Evolutionary conservation across 2,113 vertebrate genomes (phyloP).

Genomic region (Odobenus rosmarus): DNA sequence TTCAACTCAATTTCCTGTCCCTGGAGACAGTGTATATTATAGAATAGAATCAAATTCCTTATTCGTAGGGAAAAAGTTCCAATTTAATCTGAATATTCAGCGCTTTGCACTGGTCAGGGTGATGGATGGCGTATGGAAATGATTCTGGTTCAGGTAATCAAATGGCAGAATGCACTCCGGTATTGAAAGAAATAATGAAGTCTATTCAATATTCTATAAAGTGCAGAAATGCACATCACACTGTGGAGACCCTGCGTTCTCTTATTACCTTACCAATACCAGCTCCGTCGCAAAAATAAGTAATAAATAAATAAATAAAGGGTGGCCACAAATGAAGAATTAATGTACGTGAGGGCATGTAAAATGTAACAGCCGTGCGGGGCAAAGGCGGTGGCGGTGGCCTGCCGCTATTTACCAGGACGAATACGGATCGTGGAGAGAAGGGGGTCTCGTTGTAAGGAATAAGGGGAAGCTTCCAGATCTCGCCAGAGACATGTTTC

Average conservation of each 20-base stretch:
- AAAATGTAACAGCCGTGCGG: slow-evolving; percentile 45
- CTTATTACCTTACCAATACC: slow-evolving; percentile 83
- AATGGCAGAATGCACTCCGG: slow-evolving; percentile 82
- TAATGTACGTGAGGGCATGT: slow-evolving; percentile 75
- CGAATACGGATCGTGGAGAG: accelerated
- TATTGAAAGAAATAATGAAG: slow-evolving; percentile 86
- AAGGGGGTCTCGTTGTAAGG: neutral
- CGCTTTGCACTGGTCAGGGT: neutral
- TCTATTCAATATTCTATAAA: slow-evolving; percentile 85
- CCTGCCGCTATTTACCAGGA: neutral
- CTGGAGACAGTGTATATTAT: slow-evolving; percentile 84
- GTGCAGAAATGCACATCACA: slow-evolving; percentile 80
- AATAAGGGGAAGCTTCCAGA: neutral
- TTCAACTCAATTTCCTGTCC: slow-evolving; percentile 88
- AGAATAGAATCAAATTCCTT: slow-evolving; percentile 87
- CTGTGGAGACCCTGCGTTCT: slow-evolving; percentile 62
- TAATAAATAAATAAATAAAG: neutral
- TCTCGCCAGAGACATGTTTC: accelerated
- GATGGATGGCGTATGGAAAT: slow-evolving; percentile 87
- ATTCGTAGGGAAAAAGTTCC: slow-evolving; percentile 87
- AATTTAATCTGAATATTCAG: slow-evolving; percentile 86
- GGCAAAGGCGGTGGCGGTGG: neutral
- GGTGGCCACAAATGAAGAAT: slow-evolving; percentile 82
- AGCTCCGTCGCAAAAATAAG: slow-evolving; percentile 76
- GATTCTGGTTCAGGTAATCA: slow-evolving; percentile 86